These are phyloP conservation scores for Acrocyrtus sp. DNA, from an alignment of 2,888 invertebrate genomes.

Conservation along the genomic window DNA sequence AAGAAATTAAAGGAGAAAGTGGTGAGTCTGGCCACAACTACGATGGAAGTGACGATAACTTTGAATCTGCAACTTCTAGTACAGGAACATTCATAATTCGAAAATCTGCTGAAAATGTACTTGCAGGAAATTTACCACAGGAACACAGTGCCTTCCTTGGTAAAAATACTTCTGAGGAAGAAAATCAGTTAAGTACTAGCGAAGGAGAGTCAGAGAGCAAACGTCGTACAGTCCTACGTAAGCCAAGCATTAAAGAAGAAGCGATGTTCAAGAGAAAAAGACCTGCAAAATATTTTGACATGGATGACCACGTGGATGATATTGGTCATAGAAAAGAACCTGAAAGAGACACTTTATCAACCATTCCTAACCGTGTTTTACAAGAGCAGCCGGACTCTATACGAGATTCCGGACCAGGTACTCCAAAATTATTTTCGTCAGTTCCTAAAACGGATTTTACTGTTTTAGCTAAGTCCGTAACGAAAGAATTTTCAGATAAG, in stretches of 20 bases:
- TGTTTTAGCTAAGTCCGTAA: slow-evolving; percentile 19
- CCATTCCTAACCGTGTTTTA: background rate
- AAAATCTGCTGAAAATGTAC: slow-evolving; percentile 1
- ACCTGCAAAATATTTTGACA: slow-evolving; percentile 47
- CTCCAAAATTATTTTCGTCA: background rate
- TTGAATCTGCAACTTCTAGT: slow-evolving; percentile 43
- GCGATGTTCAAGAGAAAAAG: slow-evolving; percentile 35
- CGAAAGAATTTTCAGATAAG: background rate
- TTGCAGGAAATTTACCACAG: background rate
- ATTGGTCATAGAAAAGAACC: no score
- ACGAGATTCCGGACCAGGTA: background rate
- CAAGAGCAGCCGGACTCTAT: slow-evolving; percentile 12
- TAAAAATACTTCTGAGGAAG: slow-evolving; percentile 10
- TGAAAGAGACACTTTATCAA: background rate
- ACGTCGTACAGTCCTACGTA: slow-evolving; percentile 29
- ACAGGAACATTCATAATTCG: slow-evolving; percentile 50
- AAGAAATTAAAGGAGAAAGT: slow-evolving; percentile 14
- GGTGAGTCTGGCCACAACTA: slow-evolving; percentile 19
- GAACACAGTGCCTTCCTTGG: background rate
- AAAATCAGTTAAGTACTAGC: no score
- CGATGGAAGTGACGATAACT: slow-evolving; percentile 30
- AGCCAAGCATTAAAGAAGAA: slow-evolving; percentile 60
- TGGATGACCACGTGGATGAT: no score
- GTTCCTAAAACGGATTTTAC: slow-evolving; percentile 7
- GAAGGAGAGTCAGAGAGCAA: slow-evolving; percentile 9